Evolutionary conservation across 2,797 vertebrate genomes (phyloP).

Genomic region (Bradypodion ventrale): DNA sequence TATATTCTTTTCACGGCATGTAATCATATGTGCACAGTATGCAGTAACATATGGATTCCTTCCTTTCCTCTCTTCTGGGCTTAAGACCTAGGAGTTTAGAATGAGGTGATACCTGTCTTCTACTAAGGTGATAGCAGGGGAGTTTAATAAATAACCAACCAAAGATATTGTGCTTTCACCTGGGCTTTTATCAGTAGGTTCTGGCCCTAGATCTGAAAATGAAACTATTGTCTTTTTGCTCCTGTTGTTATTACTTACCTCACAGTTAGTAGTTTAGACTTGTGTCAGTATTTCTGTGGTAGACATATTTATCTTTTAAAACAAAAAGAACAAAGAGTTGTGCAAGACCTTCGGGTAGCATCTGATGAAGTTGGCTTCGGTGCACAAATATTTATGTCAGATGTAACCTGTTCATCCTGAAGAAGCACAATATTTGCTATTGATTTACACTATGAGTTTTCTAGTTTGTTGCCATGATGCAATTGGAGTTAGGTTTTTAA

Average conservation of each 20-base stretch:
- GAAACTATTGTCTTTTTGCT: neutral
- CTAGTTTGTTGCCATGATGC: neutral
- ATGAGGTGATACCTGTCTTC: neutral
- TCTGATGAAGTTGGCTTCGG: too few relatives aligned
- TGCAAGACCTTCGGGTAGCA: too few relatives aligned
- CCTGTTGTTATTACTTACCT: neutral
- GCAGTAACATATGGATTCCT: neutral
- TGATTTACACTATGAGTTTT: neutral
- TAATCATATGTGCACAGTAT: neutral
- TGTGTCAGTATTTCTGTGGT: neutral
- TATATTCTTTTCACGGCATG: constrained; percentile 8
- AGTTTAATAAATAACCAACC: neutral
- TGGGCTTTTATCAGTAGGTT: neutral
- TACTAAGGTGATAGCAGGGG: neutral
- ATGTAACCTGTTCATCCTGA: too few relatives aligned
- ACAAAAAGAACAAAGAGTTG: too few relatives aligned
- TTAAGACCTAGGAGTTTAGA: constrained; percentile 9
- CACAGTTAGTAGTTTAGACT: neutral
- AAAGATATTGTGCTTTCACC: neutral
- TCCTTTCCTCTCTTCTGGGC: neutral
- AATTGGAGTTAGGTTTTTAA: too few relatives aligned
- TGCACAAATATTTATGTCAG: too few relatives aligned
- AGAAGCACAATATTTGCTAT: too few relatives aligned
- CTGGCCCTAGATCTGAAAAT: neutral
- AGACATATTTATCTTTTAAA: too few relatives aligned